Percentiles rank a stretch among this genome's conserved stretches.
Evolutionary conservation across 2,888 invertebrate species (phyloP).

Genomic region (Drosophila neutralis): DNA sequence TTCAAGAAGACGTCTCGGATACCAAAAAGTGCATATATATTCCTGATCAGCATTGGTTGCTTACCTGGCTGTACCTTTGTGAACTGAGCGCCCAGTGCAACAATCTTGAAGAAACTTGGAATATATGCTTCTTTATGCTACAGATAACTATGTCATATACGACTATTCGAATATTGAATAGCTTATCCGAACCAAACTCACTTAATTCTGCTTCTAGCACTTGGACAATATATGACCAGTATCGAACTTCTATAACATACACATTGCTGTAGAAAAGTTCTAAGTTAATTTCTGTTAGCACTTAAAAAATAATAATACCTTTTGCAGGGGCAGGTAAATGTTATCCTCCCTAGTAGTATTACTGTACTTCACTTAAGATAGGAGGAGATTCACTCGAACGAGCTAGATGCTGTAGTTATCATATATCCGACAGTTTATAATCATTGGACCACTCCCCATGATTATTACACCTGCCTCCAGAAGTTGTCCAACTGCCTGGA

Average conservation of each 20-base stretch:
- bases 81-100: background rate
- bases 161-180: background rate
- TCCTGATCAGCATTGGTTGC: background rate
- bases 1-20: background rate
- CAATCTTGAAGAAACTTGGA: background rate
- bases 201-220: background rate
- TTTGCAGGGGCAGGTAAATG: background rate
- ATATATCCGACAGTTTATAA: background rate
- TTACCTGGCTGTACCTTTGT: background rate
- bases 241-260: background rate
- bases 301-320: background rate
- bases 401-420: background rate
- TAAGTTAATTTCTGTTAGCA: background rate
- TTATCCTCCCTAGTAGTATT: background rate
- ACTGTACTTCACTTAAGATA: background rate
- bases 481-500: conserved; percentile 1
- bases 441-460: background rate
- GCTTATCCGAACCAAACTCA: background rate
- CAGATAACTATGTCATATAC: background rate
- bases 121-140: background rate
- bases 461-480: conserved; percentile 5
- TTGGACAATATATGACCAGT: background rate
- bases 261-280: background rate
- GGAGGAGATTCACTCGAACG: background rate
- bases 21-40: background rate